phyloP scores from a whole-genome alignment of 2,888 invertebrate species.

The Caenorhabditis doughertyi region DNA sequence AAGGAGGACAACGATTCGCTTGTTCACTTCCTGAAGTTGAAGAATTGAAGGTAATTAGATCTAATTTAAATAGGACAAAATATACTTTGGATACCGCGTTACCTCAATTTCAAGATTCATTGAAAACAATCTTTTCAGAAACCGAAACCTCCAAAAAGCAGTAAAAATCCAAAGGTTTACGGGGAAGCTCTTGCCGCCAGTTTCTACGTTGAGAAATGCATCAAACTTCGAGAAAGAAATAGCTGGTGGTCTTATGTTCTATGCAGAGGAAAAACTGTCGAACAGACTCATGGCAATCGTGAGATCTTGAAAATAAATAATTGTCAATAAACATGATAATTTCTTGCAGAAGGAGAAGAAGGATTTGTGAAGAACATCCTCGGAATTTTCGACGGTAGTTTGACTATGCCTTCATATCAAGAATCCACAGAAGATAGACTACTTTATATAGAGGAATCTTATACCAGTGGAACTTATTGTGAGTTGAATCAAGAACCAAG shows the following conservation, averaged over 20 bases:
- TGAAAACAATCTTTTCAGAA: slow-evolving; percentile 12
- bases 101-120: not conserved
- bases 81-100: too few relatives aligned
- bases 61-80: too few relatives aligned
- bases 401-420: slow-evolving; percentile 48
- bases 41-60: slow-evolving; percentile 22
- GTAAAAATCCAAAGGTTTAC: slow-evolving; percentile 52
- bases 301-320: not conserved
- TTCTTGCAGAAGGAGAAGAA: slow-evolving; percentile 29
- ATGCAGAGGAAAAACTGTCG: slow-evolving; percentile 59
- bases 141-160: slow-evolving; percentile 20
- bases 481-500: slow-evolving; percentile 47
- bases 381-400: slow-evolving; percentile 60
- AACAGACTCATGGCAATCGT: slow-evolving; percentile 63
- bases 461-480: slow-evolving; percentile 49
- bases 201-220: slow-evolving; percentile 58
- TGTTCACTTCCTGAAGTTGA: slow-evolving; percentile 49
- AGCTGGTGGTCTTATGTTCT: slow-evolving; percentile 68
- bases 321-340: not conserved
- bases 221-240: slow-evolving; percentile 37
- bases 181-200: slow-evolving; percentile 40
- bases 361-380: slow-evolving; percentile 61
- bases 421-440: slow-evolving; percentile 54
- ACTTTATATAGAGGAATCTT: slow-evolving; percentile 61
- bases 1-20: slow-evolving; percentile 42